These are phyloP conservation scores for Amiota minor DNA, from an alignment of 2,888 invertebrate species.

Conservation along the genomic window DNA sequence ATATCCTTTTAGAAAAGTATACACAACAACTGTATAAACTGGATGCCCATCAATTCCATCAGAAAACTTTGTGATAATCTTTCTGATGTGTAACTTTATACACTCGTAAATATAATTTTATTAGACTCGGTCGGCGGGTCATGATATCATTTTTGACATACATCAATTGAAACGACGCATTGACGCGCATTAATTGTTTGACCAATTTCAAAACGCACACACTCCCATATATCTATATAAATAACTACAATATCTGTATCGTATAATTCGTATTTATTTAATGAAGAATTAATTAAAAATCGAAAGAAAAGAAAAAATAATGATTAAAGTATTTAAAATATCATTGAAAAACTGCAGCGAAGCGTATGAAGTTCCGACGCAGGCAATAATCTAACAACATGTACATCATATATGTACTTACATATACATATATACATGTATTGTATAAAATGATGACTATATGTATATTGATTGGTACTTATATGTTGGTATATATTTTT, in stretches of 20 bases:
- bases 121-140: constrained; percentile 60
- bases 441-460: neutral
- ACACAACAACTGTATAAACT: no score
- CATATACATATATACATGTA: no score
- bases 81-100: no score
- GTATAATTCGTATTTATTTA: neutral
- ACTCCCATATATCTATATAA: constrained; percentile 7
- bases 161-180: neutral
- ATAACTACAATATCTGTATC: no score
- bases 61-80: neutral
- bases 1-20: no score
- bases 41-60: no score
- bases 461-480: neutral
- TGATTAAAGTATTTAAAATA: neutral
- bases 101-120: constrained; percentile 40
- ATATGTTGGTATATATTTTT: neutral
- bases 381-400: no score
- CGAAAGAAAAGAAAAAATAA: constrained; percentile 15
- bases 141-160: constrained; percentile 59
- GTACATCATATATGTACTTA: no score
- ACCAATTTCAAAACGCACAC: neutral
- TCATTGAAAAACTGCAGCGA: neutral
- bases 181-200: constrained; percentile 17
- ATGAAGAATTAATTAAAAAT: constrained; percentile 29
- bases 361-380: neutral